These are phyloP conservation scores for Sakesphorus luctuosus DNA, from an alignment of 2,113 vertebrate species.

Conservation along the genomic window DNA sequence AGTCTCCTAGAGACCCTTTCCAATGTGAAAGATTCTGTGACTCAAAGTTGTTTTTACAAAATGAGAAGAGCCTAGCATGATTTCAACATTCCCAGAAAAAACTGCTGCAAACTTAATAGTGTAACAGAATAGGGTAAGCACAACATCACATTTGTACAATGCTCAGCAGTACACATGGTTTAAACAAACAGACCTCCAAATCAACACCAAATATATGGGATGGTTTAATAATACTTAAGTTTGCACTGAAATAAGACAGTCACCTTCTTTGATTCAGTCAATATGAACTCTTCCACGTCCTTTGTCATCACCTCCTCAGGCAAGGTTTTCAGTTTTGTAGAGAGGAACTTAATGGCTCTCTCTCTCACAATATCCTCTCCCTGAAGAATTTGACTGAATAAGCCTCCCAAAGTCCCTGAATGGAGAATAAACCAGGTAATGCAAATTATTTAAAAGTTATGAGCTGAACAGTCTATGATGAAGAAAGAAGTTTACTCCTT, in stretches of 20 bases:
- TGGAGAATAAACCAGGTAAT: neutral
- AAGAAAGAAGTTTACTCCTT: neutral
- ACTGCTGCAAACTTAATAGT: neutral
- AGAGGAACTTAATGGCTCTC: conserved; percentile 94
- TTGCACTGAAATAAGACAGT: neutral
- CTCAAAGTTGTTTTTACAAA: neutral
- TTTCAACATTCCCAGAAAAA: neutral
- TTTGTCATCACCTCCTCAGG: conserved; percentile 94
- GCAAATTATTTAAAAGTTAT: neutral
- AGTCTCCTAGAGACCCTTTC: neutral
- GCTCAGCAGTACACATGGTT: neutral
- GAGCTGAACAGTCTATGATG: neutral
- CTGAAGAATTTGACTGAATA: conserved; percentile 97
- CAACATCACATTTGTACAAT: neutral
- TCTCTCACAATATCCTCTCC: conserved; percentile 97
- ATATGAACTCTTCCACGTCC: conserved; percentile 93
- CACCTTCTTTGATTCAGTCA: conserved; percentile 95
- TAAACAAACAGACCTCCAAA: neutral
- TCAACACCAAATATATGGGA: neutral
- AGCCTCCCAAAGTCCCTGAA: conserved; percentile 93
- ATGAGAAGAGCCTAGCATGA: neutral
- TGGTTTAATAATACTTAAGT: neutral
- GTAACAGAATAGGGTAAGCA: neutral
- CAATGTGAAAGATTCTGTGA: neutral
- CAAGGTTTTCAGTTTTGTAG: conserved; percentile 89